Conservation (phyloP, 1,140 invertebrate genomes). For the Belonocnema kinseyi region DNA sequence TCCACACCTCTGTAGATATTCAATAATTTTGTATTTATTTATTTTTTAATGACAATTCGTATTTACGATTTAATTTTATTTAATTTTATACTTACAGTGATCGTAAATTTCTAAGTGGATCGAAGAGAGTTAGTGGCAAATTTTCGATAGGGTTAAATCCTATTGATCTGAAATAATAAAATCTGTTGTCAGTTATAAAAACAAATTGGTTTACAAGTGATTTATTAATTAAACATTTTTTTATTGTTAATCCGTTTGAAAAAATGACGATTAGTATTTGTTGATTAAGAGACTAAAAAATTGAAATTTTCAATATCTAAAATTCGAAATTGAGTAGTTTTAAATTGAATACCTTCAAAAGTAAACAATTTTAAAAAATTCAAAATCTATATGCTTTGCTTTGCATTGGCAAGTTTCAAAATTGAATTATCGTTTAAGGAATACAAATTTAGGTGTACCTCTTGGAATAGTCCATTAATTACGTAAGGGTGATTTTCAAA, state of each 20-base stretch:
- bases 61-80: neutral
- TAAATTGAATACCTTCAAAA: too few relatives aligned
- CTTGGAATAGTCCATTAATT: too few relatives aligned
- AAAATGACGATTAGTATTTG: too few relatives aligned
- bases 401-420: too few relatives aligned
- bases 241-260: neutral
- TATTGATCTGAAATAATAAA: constrained; percentile 55
- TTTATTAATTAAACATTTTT: constrained; percentile 11
- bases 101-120: constrained; percentile 59
- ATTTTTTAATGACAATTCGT: neutral
- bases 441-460: too few relatives aligned
- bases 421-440: too few relatives aligned
- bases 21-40: constrained; percentile 32
- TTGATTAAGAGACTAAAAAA: too few relatives aligned
- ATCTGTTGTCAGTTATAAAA: constrained; percentile 27
- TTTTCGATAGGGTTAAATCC: constrained; percentile 63
- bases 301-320: too few relatives aligned
- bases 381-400: too few relatives aligned
- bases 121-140: constrained; percentile 53
- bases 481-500: too few relatives aligned
- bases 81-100: constrained; percentile 64
- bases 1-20: constrained; percentile 71
- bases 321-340: too few relatives aligned
- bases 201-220: neutral
- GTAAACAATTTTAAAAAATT: too few relatives aligned